Evolutionary conservation across 2,888 invertebrate genomes (phyloP).

Genomic region (Acleris emargana): DNA sequence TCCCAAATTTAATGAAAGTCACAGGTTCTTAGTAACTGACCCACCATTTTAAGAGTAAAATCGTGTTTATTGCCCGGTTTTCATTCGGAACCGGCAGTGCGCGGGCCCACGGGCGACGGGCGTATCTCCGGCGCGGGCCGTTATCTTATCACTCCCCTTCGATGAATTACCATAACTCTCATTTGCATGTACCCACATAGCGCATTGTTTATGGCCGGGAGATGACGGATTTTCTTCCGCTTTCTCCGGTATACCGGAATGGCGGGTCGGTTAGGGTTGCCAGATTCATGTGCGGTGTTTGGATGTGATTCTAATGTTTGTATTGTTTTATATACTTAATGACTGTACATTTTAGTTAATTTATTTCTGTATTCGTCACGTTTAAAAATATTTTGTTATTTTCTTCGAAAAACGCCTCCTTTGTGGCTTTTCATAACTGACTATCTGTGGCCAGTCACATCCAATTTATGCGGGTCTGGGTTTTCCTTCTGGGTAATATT

Average conservation of each 20-base stretch:
- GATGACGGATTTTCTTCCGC: slow-evolving; percentile 82
- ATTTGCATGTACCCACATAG: slow-evolving; percentile 76
- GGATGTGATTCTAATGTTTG: slow-evolving; percentile 34
- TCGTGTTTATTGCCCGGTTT: slow-evolving; percentile 58
- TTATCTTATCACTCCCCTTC: slow-evolving; percentile 77
- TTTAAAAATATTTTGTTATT: not conserved
- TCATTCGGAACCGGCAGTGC: slow-evolving; percentile 32
- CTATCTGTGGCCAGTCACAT: too few species aligned
- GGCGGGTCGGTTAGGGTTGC: slow-evolving; percentile 38
- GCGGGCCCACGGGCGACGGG: slow-evolving; percentile 44
- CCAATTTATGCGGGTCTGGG: too few species aligned
- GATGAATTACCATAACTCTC: slow-evolving; percentile 79
- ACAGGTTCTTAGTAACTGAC: slow-evolving; percentile 1
- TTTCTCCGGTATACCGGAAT: slow-evolving; percentile 53
- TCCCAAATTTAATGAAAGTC: not conserved
- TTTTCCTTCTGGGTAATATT: too few species aligned
- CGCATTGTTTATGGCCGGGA: slow-evolving; percentile 75
- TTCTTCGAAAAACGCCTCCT: too few species aligned
- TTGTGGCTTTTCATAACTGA: too few species aligned
- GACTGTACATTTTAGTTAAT: not conserved
- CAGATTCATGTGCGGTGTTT: slow-evolving; percentile 30
- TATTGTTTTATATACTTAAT: slow-evolving; percentile 1
- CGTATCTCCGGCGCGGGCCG: slow-evolving; percentile 71
- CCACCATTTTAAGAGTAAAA: slow-evolving; percentile 53
- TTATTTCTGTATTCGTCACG: not conserved